These are phyloP conservation scores for Noctuana brunneofusca DNA, from an alignment of 2,888 invertebrate species.

Conservation along the genomic window DNA sequence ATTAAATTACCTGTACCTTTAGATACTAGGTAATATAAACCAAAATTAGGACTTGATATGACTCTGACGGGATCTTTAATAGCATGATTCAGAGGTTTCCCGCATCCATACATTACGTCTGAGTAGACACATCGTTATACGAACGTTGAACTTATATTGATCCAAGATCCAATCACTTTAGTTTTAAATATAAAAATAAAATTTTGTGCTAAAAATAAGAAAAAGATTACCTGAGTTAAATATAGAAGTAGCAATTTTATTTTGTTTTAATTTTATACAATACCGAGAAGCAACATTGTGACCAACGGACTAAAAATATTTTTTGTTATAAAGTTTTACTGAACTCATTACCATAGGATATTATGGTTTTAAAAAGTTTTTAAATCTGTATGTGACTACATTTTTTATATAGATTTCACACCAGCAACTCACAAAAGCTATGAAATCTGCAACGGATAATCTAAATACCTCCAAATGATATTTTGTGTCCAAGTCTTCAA, in stretches of 20 bases:
- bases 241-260: neutral
- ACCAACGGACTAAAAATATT: too few species aligned
- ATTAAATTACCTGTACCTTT: neutral
- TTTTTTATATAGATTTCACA: too few species aligned
- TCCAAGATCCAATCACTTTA: conserved; percentile 21
- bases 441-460: too few species aligned
- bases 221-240: neutral
- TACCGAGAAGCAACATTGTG: too few species aligned
- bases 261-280: too few species aligned
- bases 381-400: too few species aligned
- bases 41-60: neutral
- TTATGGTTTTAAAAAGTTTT: too few species aligned
- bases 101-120: conserved; percentile 15
- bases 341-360: too few species aligned
- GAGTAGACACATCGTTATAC: conserved; percentile 22
- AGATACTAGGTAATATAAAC: neutral
- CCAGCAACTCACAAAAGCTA: too few species aligned
- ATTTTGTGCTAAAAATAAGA: neutral
- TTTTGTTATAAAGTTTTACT: too few species aligned
- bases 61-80: conserved; percentile 13
- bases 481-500: too few species aligned
- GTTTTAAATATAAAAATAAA: conserved; percentile 7
- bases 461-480: too few species aligned
- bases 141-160: conserved; percentile 23
- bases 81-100: conserved; percentile 20